Conservation (phyloP, 2,888 invertebrate genomes). For the Drosophila pseudotakahashii region DNA sequence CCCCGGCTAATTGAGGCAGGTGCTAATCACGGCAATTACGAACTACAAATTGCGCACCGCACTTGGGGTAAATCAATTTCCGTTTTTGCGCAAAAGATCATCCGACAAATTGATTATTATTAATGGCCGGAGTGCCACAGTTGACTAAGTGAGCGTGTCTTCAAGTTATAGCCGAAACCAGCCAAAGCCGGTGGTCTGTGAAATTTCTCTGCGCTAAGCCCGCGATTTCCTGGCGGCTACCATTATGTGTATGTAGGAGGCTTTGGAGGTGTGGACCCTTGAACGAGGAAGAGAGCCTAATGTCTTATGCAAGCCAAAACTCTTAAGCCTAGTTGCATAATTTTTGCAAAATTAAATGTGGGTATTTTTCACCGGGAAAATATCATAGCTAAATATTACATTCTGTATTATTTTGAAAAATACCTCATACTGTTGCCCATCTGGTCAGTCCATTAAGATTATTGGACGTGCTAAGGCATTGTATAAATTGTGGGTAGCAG, state of each 20-base stretch:
- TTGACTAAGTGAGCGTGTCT: slow-evolving; percentile 68
- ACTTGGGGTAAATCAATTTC: slow-evolving; percentile 65
- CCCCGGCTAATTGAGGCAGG: slow-evolving; percentile 49
- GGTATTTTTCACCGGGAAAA: not conserved
- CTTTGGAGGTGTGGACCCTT: not conserved
- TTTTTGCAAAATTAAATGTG: slow-evolving; percentile 29
- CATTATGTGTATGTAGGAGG: slow-evolving; percentile 17
- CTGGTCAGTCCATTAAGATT: not conserved
- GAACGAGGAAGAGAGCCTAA: slow-evolving; percentile 18
- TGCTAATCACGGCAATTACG: slow-evolving; percentile 51
- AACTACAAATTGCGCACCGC: slow-evolving; percentile 37
- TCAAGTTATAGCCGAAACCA: slow-evolving; percentile 14
- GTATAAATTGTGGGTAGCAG: slow-evolving; percentile 5
- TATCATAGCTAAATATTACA: not conserved
- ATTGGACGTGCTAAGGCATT: slow-evolving; percentile 1
- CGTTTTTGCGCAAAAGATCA: slow-evolving; percentile 51
- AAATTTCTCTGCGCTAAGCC: slow-evolving; percentile 48
- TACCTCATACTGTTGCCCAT: not conserved
- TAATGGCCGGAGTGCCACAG: slow-evolving; percentile 50
- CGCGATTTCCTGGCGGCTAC: slow-evolving; percentile 56
- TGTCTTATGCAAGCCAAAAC: slow-evolving; percentile 52
- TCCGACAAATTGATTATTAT: slow-evolving; percentile 48
- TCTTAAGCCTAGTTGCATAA: slow-evolving; percentile 44
- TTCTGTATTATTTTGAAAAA: too few relatives aligned
- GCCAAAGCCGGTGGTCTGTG: slow-evolving; percentile 6